Evolutionary conservation across 92 coral and sea anemone species (phyloP).

Genomic region (Porites lobata): DNA sequence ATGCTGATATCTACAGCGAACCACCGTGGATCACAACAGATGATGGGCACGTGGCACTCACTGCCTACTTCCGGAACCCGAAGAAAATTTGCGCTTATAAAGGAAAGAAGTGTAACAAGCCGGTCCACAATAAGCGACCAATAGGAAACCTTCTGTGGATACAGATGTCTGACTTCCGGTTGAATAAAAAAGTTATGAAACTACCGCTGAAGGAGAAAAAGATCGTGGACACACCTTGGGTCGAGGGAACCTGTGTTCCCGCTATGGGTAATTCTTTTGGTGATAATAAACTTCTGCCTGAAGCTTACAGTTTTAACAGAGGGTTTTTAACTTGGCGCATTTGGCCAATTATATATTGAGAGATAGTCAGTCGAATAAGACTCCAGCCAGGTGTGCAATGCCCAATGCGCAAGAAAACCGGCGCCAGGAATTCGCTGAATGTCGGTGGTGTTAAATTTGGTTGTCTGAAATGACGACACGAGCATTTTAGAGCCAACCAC

Average conservation of each 20-base stretch:
- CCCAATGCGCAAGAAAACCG: too few species aligned
- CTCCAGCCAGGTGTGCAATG: too few species aligned
- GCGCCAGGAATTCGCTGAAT: too few species aligned
- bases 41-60: conserved; percentile 70
- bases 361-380: too few species aligned
- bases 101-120: conserved; percentile 37
- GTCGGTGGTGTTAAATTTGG: too few species aligned
- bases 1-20: conserved; percentile 69
- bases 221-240: conserved; percentile 77
- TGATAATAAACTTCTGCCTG: too few species aligned
- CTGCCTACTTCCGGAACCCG: conserved; percentile 86
- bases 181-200: conserved; percentile 31
- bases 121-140: conserved; percentile 20
- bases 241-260: conserved; percentile 81
- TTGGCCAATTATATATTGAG: too few species aligned
- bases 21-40: conserved; percentile 76
- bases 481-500: too few species aligned
- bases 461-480: too few species aligned
- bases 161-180: conserved; percentile 64
- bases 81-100: conserved; percentile 66
- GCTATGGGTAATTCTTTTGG: conserved; percentile 72
- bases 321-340: too few species aligned
- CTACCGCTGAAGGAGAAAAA: conserved; percentile 65
- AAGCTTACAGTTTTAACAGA: too few species aligned
- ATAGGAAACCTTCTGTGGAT: conserved; percentile 87